Conservation (phyloP, 2,113 vertebrate genomes). For the Trogon surrucura region DNA sequence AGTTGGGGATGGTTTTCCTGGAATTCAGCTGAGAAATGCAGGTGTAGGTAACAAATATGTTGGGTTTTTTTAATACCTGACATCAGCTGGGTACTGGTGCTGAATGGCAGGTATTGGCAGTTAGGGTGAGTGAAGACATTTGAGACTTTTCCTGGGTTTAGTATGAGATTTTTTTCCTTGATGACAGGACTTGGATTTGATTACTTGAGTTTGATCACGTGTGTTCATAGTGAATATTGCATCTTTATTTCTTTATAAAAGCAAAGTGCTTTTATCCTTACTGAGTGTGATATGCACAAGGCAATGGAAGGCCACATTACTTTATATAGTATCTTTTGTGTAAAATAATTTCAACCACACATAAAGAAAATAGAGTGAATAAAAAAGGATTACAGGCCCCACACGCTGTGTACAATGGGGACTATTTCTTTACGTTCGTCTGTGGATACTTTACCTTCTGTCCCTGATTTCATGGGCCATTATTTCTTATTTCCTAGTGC, state of each 20-base stretch:
- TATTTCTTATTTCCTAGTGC: neutral
- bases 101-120: neutral
- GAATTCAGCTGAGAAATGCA: neutral
- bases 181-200: neutral
- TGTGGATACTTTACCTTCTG: neutral
- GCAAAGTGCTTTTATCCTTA: neutral
- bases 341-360: neutral
- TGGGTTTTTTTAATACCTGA: neutral
- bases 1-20: neutral
- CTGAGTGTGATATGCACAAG: neutral
- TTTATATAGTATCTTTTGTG: neutral
- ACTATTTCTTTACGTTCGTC: neutral
- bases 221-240: neutral
- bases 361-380: neutral
- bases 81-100: neutral
- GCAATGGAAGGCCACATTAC: neutral
- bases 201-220: neutral
- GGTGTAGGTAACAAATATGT: neutral
- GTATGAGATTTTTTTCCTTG: neutral
- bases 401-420: neutral
- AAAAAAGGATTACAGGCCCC: neutral
- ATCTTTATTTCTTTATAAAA: neutral
- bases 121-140: neutral
- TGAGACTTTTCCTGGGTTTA: neutral
- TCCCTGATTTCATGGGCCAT: neutral